Conservation (phyloP, 1,140 invertebrate species). For the Thaumetopoea pityocampa region DNA sequence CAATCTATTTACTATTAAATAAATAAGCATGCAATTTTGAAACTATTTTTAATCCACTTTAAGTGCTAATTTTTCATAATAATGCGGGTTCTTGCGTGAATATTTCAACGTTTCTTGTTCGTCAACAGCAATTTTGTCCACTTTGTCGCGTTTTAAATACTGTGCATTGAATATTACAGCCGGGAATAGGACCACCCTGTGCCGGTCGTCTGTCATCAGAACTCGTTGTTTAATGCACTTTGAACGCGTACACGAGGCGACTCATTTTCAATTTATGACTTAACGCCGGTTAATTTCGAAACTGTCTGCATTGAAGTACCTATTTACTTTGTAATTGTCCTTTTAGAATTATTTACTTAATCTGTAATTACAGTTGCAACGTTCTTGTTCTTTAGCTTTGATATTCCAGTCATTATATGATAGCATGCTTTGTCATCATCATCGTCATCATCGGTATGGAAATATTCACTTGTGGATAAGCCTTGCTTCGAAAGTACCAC, state of each 20-base stretch:
- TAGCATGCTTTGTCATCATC: too few species aligned
- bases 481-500: too few species aligned
- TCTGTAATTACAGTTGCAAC: neutral
- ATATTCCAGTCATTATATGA: too few species aligned
- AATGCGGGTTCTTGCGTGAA: conserved; percentile 13
- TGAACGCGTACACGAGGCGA: conserved; percentile 17
- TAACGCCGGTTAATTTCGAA: conserved; percentile 12
- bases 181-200: conserved; percentile 21
- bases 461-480: too few species aligned
- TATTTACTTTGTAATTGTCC: neutral
- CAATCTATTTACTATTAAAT: too few species aligned
- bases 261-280: conserved; percentile 27
- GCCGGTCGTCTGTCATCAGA: conserved; percentile 24
- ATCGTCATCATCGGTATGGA: too few species aligned
- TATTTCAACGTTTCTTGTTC: conserved; percentile 17
- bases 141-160: conserved; percentile 20
- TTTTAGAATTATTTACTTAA: neutral
- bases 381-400: neutral
- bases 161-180: conserved; percentile 5
- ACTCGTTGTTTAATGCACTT: conserved; percentile 21
- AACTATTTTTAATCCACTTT: too few species aligned
- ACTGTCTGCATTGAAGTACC: conserved; percentile 2
- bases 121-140: conserved; percentile 2
- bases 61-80: too few species aligned
- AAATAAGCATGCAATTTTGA: too few species aligned